Evolutionary conservation across 2,888 invertebrate species (phyloP).

Genomic region (Deroplatys truncata): DNA sequence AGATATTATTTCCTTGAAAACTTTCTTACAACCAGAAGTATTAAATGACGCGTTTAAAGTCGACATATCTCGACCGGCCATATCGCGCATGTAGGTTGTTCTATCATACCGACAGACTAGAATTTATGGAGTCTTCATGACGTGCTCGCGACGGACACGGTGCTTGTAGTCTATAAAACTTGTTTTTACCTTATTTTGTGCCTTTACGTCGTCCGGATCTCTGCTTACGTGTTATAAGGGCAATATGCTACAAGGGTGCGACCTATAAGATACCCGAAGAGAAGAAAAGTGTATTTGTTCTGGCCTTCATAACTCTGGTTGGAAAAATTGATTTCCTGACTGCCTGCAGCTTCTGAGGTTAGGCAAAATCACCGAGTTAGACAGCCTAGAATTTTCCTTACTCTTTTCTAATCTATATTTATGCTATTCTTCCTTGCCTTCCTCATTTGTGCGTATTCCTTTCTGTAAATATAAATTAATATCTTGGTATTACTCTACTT

Average conservation of each 20-base stretch:
- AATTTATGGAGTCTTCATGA: constrained; percentile 2
- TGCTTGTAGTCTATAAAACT: not conserved
- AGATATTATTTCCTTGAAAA: no score
- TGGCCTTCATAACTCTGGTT: not conserved
- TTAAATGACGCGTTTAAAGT: not conserved
- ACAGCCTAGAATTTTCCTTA: not conserved
- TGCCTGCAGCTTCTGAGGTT: not conserved
- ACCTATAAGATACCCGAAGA: not conserved
- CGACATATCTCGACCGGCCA: not conserved
- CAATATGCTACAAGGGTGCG: not conserved
- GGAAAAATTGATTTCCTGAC: not conserved
- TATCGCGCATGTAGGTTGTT: not conserved
- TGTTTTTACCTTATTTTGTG: not conserved
- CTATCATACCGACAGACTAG: not conserved
- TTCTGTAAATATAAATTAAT: no score
- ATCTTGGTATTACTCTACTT: no score
- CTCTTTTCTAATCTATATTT: not conserved
- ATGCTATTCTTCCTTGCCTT: no score
- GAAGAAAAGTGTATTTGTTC: not conserved
- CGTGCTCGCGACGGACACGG: not conserved
- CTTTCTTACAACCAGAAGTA: not conserved
- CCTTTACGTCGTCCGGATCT: not conserved
- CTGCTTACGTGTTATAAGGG: not conserved
- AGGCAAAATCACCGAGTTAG: not conserved
- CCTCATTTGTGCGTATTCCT: no score